Percentiles rank a stretch among this genome's conserved stretches.
phyloP scores from a whole-genome alignment of 2,113 vertebrate genomes.

The Polypterus bichir region DNA sequence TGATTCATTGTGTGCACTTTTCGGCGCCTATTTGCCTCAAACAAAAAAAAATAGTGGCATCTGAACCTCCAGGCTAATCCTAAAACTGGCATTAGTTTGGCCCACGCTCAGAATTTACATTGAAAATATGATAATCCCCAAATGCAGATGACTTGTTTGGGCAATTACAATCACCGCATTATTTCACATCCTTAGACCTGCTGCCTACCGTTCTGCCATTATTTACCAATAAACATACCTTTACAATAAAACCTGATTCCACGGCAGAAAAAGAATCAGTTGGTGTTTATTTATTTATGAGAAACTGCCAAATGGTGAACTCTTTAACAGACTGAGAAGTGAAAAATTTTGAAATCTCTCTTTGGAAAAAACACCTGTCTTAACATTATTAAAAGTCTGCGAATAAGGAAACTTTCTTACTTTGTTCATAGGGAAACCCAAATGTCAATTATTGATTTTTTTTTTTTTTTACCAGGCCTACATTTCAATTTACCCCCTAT shows the following conservation, averaged over 20 bases:
- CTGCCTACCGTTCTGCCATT: constrained; percentile 15
- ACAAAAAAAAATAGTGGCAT: constrained; percentile 7
- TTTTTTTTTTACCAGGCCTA: no score
- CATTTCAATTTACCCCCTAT: no score
- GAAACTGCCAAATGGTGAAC: no score
- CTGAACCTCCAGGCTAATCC: constrained; percentile 18
- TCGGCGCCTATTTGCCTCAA: constrained; percentile 16
- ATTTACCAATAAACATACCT: constrained; percentile 12
- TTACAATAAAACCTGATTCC: neutral
- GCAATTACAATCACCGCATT: constrained; percentile 21
- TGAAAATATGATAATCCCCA: constrained; percentile 13
- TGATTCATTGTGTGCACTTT: constrained; percentile 21
- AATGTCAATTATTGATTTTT: no score
- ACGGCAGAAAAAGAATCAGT: neutral
- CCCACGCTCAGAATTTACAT: constrained; percentile 30
- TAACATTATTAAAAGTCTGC: no score
- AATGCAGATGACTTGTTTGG: neutral
- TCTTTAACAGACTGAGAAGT: no score
- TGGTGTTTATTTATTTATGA: constrained; percentile 10
- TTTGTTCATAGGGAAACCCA: no score
- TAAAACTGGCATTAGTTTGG: constrained; percentile 24
- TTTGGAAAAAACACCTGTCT: no score
- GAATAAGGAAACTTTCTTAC: no score
- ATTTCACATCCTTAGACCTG: constrained; percentile 15
- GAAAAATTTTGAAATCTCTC: no score